Base-by-base conservation (phyloP, 2,113 vertebrate genomes). In the Hypocryptadius cinnamomeus region DNA sequence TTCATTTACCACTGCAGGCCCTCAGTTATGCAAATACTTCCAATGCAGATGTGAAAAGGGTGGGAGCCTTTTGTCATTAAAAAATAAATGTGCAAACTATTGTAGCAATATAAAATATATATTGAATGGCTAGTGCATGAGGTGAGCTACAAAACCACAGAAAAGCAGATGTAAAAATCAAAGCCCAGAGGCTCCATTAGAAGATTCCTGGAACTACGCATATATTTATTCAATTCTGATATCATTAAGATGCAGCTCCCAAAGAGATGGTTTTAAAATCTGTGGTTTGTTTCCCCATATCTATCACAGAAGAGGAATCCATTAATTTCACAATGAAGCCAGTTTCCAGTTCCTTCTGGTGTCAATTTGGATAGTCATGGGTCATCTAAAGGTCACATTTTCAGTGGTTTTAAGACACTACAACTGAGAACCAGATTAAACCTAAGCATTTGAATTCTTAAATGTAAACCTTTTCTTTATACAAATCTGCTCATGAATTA, bases 381-480 rank as follows among this genome's bases (percentile, higher is more conserved):
- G 91, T 96, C 92, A 95, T 76, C n/a, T 77, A 59, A 35, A 54
- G 93, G 90, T 96, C 89, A 93, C 6, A 12, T 63, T 79, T 73
- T 71, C 64, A 61, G 73, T 68, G 33, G 78, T 92, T 77, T 71
- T 83, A 88, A 79, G 60, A 39, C 56, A 72, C 16, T 48, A 23
- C 45, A 77, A 72, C 93, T 77, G 87, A 61, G 45, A 83, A 81
- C 48, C 71, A 93, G 80, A 69, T 20, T 66, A 64, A 90, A 73
- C 31, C 11, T 40, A 80, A 65, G 54, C 10, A 51, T 82, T 63
- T 84, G 31, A 76, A 65, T 82, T 77, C 54, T 57, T 68, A 84
- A 35, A 48, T 53, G n/a, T 33, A 79, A 79, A 92, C 37, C 6
- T 13, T 69, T 66, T 78, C 35, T 64, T 44, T 79, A 83, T 60